Percentiles rank a stretch among this genome's conserved stretches.
These are phyloP conservation scores for Gobius niger DNA, from an alignment of 2,113 vertebrate genomes.

Conservation along the genomic window DNA sequence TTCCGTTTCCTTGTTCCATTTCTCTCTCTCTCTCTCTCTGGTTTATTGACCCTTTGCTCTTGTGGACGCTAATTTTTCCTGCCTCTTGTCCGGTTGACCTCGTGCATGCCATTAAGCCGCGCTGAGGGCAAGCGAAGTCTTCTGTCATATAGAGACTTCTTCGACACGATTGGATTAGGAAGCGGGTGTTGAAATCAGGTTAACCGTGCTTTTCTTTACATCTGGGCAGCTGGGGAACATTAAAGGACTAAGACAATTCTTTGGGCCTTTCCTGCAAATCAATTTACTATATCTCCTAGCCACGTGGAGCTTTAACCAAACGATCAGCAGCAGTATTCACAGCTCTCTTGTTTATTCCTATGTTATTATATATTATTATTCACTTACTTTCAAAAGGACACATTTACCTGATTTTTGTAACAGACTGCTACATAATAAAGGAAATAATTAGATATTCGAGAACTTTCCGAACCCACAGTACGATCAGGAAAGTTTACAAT, in stretches of 20 bases:
- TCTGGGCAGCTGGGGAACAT: slow-evolving; percentile 78
- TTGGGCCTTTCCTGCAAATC: slow-evolving; percentile 77
- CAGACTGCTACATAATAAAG: too few species aligned
- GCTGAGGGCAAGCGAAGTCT: slow-evolving; percentile 69
- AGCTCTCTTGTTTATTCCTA: too few species aligned
- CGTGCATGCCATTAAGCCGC: slow-evolving; percentile 76
- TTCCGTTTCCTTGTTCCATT: slow-evolving; percentile 12
- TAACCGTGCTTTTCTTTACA: slow-evolving; percentile 76
- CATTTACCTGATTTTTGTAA: too few species aligned
- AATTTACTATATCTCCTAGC: slow-evolving; percentile 74
- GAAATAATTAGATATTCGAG: too few species aligned
- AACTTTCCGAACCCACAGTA: too few species aligned
- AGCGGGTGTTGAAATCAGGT: slow-evolving; percentile 79
- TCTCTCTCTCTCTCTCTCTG: slow-evolving; percentile 36
- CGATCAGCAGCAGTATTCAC: slow-evolving; percentile 34
- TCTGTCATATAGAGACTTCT: slow-evolving; percentile 76
- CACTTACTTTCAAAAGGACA: too few species aligned
- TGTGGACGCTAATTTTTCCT: slow-evolving; percentile 72
- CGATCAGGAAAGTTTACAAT: slow-evolving; percentile 47
- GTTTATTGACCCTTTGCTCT: slow-evolving; percentile 72
- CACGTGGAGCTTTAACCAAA: slow-evolving; percentile 59
- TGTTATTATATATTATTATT: too few species aligned
- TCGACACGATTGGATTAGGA: slow-evolving; percentile 77
- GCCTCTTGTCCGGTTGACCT: slow-evolving; percentile 78
- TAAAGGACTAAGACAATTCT: slow-evolving; percentile 76